A percentile compares a stretch with the other conserved stretches of the same genome.
Evolutionary conservation across 2,888 invertebrate genomes (phyloP).

Genomic region (Apamea sordens): DNA sequence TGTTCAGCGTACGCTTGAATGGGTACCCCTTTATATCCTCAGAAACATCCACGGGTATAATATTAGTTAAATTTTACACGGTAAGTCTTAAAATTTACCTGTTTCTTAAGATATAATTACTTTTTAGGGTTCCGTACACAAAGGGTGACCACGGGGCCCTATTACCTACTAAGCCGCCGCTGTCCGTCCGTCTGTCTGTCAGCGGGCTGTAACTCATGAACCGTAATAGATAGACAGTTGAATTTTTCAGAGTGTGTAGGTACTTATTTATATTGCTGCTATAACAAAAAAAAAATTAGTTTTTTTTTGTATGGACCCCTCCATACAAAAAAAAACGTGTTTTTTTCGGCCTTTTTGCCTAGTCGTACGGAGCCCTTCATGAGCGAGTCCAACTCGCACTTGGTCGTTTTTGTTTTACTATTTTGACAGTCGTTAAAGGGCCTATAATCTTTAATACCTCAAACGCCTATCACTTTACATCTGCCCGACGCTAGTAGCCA

Average conservation of each 20-base stretch:
- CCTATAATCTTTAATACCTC: not conserved
- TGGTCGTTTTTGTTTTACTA: not conserved
- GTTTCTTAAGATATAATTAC: not conserved
- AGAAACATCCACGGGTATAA: not conserved
- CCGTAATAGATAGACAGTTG: not conserved
- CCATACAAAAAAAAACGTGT: not conserved
- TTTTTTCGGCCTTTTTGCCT: too few relatives aligned
- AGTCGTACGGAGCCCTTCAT: not conserved
- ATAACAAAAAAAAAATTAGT: too few relatives aligned
- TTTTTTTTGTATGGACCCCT: too few relatives aligned
- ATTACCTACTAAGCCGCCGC: too few relatives aligned
- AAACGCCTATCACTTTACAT: constrained; percentile 66
- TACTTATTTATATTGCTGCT: too few relatives aligned
- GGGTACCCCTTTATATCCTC: not conserved
- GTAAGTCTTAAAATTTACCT: not conserved
- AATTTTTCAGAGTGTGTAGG: not conserved
- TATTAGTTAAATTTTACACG: not conserved
- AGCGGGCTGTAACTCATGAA: too few relatives aligned
- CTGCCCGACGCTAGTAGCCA: constrained; percentile 20
- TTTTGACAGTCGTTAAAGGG: not conserved
- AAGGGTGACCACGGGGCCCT: too few relatives aligned
- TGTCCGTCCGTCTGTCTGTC: too few relatives aligned
- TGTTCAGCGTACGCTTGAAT: not conserved
- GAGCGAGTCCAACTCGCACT: not conserved
- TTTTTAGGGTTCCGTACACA: not conserved